Evolutionary conservation across 2,113 vertebrate species (phyloP).

Genomic region (Hemibates koningsi): DNA sequence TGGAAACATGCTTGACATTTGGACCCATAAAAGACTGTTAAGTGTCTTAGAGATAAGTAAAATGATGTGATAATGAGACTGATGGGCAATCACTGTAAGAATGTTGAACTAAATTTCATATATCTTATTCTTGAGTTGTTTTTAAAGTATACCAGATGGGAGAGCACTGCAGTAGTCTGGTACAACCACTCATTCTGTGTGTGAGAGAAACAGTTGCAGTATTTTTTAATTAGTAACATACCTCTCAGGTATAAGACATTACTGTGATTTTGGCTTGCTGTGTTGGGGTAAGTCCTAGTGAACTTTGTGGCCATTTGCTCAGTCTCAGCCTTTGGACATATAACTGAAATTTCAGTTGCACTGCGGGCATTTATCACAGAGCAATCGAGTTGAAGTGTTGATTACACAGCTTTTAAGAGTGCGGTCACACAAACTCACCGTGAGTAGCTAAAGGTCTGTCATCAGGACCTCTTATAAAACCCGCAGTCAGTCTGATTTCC

Average conservation of each 20-base stretch:
- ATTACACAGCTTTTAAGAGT: neutral
- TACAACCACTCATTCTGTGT: neutral
- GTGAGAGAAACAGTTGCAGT: neutral
- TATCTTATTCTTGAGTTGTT: neutral
- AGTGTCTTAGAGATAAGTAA: neutral
- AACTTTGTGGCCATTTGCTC: neutral
- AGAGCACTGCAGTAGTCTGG: neutral
- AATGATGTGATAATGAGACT: neutral
- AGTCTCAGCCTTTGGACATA: neutral
- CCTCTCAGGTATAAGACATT: neutral
- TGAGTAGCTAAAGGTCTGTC: constrained; percentile 24
- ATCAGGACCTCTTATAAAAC: constrained; percentile 42
- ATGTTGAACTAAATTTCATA: neutral
- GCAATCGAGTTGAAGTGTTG: neutral
- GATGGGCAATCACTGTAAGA: neutral
- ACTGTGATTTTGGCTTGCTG: neutral
- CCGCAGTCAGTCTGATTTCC: constrained; percentile 17
- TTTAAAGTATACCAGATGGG: neutral
- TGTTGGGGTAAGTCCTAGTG: neutral
- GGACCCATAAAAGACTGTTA: accelerated
- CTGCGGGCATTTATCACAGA: neutral
- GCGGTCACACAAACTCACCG: neutral
- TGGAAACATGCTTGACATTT: neutral
- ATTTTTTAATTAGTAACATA: neutral
- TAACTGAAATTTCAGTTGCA: neutral